Evolutionary conservation across 2,888 invertebrate genomes (phyloP).

Genomic region (Galerucella pusilla): DNA sequence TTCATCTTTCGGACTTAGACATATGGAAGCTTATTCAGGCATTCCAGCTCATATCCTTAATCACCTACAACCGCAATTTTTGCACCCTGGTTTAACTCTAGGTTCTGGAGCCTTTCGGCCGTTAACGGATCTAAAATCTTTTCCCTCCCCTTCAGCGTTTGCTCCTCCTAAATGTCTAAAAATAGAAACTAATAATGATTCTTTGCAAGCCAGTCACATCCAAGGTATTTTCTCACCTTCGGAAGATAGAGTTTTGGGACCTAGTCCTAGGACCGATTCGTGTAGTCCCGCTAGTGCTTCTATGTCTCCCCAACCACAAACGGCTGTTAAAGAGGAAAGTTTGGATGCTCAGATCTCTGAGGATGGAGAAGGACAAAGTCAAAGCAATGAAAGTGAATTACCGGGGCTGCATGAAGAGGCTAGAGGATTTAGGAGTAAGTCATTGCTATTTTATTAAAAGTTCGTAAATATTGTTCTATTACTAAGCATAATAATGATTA

Average conservation of each 20-base stretch:
- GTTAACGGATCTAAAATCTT: slow-evolving; percentile 69
- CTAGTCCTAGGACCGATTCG: slow-evolving; percentile 69
- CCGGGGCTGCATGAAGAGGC: slow-evolving; percentile 63
- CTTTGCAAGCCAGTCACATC: slow-evolving; percentile 57
- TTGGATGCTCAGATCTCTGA: slow-evolving; percentile 71
- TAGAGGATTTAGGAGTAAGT: slow-evolving; percentile 72
- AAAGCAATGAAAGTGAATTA: slow-evolving; percentile 60
- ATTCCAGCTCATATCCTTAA: slow-evolving; percentile 75
- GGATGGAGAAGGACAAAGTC: slow-evolving; percentile 68
- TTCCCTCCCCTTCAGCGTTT: slow-evolving; percentile 73
- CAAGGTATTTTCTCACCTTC: slow-evolving; percentile 63
- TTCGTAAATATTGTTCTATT: too few relatives aligned
- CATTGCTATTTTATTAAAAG: too few relatives aligned
- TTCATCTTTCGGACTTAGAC: slow-evolving; percentile 68
- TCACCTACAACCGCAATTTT: slow-evolving; percentile 78
- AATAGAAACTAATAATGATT: slow-evolving; percentile 64
- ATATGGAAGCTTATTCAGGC: slow-evolving; percentile 72
- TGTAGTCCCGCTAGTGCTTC: slow-evolving; percentile 73
- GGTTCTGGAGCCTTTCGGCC: slow-evolving; percentile 72
- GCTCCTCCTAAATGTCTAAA: slow-evolving; percentile 77
- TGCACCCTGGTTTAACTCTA: slow-evolving; percentile 74
- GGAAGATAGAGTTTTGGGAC: slow-evolving; percentile 63
- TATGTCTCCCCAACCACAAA: slow-evolving; percentile 65
- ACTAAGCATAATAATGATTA: too few relatives aligned
- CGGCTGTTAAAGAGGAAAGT: slow-evolving; percentile 68